A percentile compares a stretch with the other conserved stretches of the same genome.
Conservation (phyloP, 2,888 invertebrate genomes). For the Eristalis tenax region DNA sequence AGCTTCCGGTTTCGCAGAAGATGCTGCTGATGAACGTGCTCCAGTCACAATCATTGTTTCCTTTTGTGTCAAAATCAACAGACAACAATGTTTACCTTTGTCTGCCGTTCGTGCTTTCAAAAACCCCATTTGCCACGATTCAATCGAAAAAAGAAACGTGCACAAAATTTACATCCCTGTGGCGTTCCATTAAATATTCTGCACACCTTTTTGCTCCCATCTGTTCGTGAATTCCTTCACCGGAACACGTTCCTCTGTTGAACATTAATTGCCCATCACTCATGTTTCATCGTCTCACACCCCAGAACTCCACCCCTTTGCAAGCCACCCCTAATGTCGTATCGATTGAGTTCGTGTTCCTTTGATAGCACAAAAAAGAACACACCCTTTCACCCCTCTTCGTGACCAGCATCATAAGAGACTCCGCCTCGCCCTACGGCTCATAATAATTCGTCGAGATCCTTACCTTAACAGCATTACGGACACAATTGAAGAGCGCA, state of each 20-base stretch:
- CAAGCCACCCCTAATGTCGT: background rate
- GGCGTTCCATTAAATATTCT: conserved; percentile 27
- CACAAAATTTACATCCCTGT: background rate
- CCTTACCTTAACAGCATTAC: conserved; percentile 8
- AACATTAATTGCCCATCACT: conserved; percentile 39
- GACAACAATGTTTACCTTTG: too few species aligned
- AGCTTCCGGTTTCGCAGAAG: too few species aligned
- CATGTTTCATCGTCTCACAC: conserved; percentile 1
- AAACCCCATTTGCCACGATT: background rate
- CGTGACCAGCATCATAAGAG: background rate
- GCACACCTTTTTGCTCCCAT: background rate
- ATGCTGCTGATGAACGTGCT: background rate
- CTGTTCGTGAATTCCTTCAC: conserved; percentile 32
- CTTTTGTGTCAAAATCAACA: too few species aligned
- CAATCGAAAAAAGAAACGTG: background rate
- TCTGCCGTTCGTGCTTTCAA: too few species aligned
- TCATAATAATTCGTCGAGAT: conserved; percentile 8
- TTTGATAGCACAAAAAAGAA: background rate
- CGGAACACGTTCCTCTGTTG: conserved; percentile 38
- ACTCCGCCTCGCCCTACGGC: background rate
- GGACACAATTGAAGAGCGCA: background rate
- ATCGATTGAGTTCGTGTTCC: conserved; percentile 5
- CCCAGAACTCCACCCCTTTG: background rate
- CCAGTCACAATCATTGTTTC: background rate
- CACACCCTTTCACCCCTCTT: background rate